A percentile compares a stretch with the other conserved stretches of the same genome.
phyloP scores from a whole-genome alignment of 2,797 vertebrate species.

The Champsocephalus esox region DNA sequence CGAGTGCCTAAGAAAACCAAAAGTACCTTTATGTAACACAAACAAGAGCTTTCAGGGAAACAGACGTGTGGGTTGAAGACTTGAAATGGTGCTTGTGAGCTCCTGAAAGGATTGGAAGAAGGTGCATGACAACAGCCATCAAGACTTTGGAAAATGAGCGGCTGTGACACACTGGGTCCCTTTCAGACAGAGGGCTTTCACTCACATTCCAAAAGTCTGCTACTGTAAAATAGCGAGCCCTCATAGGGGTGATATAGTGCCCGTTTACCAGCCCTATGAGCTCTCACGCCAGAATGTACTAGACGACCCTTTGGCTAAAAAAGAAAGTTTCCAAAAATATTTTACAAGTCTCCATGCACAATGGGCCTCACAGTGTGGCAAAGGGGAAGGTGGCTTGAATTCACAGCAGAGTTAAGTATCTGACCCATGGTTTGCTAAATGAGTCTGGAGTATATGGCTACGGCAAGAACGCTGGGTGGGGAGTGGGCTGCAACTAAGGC shows the following conservation, averaged over 20 bases:
- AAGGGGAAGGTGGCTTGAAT: constrained; percentile 22
- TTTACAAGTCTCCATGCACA: constrained; percentile 62
- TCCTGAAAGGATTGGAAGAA: constrained; percentile 39
- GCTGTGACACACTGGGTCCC: constrained; percentile 62
- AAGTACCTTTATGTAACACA: constrained; percentile 51
- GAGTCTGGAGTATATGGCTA: constrained; percentile 25
- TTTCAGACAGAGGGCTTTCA: constrained; percentile 65
- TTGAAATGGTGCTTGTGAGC: constrained; percentile 46
- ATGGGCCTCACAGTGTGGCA: constrained; percentile 65
- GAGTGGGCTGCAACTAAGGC: background rate
- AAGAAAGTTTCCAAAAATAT: constrained; percentile 76
- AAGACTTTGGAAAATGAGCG: constrained; percentile 51
- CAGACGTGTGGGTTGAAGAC: constrained; percentile 56
- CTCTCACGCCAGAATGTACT: constrained; percentile 60
- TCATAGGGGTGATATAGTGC: constrained; percentile 62
- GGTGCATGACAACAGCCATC: constrained; percentile 60
- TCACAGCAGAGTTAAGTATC: constrained; percentile 43
- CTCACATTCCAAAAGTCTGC: constrained; percentile 71
- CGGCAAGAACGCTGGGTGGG: background rate
- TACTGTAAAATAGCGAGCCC: constrained; percentile 64
- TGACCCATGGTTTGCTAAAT: constrained; percentile 26
- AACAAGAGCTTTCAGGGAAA: constrained; percentile 67
- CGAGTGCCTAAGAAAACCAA: constrained; percentile 57
- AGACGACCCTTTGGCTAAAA: constrained; percentile 57
- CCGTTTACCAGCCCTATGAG: constrained; percentile 52